Conservation (phyloP, 2,888 invertebrate genomes). For the Himalopsyche japonica region DNA sequence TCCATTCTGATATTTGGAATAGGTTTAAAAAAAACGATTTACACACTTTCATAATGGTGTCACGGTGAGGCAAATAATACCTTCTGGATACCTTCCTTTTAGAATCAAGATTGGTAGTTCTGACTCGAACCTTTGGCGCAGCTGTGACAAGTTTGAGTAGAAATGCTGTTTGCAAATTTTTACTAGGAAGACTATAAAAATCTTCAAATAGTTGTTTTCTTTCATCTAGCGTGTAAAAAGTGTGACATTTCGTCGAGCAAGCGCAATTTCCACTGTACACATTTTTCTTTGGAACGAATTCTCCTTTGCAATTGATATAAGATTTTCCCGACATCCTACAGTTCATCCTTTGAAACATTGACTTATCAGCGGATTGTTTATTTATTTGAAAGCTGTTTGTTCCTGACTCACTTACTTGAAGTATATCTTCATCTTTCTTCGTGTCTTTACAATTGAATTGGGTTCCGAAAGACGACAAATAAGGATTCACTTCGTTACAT, state of each 20-base stretch:
- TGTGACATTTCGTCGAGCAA: not conserved
- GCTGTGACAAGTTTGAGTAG: not conserved
- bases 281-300: not conserved
- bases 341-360: too few species aligned
- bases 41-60: not conserved
- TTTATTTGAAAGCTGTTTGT: too few species aligned
- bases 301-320: not conserved
- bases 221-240: not conserved
- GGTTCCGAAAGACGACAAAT: too few species aligned
- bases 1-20: not conserved
- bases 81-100: not conserved
- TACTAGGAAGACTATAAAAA: not conserved
- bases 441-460: too few species aligned
- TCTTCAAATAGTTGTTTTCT: not conserved
- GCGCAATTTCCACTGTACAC: not conserved
- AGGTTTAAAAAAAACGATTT: not conserved
- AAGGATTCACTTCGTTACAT: too few species aligned
- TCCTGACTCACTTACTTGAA: too few species aligned
- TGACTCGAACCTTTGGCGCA: not conserved
- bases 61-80: not conserved
- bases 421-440: too few species aligned
- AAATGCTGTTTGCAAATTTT: not conserved
- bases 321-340: not conserved
- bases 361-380: too few species aligned
- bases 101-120: not conserved